These are phyloP conservation scores for Epizoanthus ramosus DNA, from an alignment of 92 coral and sea anemone genomes.

Conservation along the genomic window DNA sequence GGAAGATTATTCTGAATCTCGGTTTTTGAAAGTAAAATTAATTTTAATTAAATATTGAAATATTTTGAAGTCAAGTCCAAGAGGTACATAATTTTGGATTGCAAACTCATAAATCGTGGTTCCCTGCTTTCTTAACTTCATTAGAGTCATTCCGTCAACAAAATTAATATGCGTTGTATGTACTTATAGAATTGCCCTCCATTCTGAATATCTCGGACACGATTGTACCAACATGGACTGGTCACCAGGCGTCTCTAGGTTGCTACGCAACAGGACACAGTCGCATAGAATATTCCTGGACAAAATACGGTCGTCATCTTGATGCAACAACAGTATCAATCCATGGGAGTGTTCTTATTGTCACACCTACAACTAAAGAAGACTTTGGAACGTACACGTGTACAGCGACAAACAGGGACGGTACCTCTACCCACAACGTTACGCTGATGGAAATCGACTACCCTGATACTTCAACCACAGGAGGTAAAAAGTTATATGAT, in stretches of 20 bases:
- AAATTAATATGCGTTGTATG: not conserved
- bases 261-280: conserved; percentile 6
- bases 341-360: not conserved
- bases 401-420: not conserved
- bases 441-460: not conserved
- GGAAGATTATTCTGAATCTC: too few relatives aligned
- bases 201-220: not conserved
- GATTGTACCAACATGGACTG: not conserved
- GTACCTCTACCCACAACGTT: not conserved
- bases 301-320: not conserved
- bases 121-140: too few relatives aligned
- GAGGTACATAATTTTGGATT: too few relatives aligned
- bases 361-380: not conserved
- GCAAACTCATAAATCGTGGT: too few relatives aligned
- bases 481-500: too few relatives aligned
- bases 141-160: too few relatives aligned
- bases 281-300: not conserved
- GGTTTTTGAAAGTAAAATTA: too few relatives aligned
- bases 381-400: not conserved
- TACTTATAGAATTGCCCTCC: not conserved
- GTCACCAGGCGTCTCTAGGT: not conserved
- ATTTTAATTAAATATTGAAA: too few relatives aligned
- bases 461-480: too few relatives aligned
- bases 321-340: not conserved
- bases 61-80: too few relatives aligned